Conservation (phyloP, 1,140 invertebrate species). For the Penaeus vannamei region DNA sequence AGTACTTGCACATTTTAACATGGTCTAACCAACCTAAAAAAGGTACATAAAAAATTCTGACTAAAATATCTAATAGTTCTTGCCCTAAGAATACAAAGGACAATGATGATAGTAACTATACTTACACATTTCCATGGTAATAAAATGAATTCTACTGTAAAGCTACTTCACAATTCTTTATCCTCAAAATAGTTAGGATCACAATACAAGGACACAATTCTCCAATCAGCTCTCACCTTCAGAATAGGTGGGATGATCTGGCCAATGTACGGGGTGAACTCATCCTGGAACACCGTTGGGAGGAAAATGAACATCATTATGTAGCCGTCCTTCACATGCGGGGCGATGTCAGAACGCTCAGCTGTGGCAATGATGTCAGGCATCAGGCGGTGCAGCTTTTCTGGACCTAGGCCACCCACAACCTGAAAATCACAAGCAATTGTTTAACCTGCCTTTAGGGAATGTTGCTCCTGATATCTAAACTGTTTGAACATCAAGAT, state of each 20-base stretch:
- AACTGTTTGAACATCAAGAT: too few species aligned
- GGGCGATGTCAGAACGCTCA: conserved; percentile 93
- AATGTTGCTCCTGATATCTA: too few species aligned
- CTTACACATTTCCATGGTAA: too few species aligned
- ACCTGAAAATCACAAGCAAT: conserved; percentile 77
- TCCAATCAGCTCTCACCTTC: conserved; percentile 75
- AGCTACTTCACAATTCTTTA: too few species aligned
- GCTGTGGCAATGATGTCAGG: conserved; percentile 98
- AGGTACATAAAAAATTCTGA: conserved; percentile 53
- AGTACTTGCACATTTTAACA: too few species aligned
- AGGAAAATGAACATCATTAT: conserved; percentile 99
- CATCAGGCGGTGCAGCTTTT: conserved; percentile 97
- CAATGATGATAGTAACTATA: not conserved
- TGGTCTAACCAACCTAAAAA: too few species aligned
- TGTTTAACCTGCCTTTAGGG: too few species aligned
- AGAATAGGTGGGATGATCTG: conserved; percentile 98
- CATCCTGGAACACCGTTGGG: conserved; percentile 94
- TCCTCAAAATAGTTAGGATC: too few species aligned
- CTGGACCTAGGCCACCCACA: conserved; percentile 94
- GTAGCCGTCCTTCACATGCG: conserved; percentile 99
- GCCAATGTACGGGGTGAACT: conserved; percentile 97
- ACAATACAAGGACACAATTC: too few species aligned
- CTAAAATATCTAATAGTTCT: conserved; percentile 1
- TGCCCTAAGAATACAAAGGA: not conserved
- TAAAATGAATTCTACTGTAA: too few species aligned